Conservation (phyloP, 2,797 vertebrate genomes). For the Australoheros facetus region DNA sequence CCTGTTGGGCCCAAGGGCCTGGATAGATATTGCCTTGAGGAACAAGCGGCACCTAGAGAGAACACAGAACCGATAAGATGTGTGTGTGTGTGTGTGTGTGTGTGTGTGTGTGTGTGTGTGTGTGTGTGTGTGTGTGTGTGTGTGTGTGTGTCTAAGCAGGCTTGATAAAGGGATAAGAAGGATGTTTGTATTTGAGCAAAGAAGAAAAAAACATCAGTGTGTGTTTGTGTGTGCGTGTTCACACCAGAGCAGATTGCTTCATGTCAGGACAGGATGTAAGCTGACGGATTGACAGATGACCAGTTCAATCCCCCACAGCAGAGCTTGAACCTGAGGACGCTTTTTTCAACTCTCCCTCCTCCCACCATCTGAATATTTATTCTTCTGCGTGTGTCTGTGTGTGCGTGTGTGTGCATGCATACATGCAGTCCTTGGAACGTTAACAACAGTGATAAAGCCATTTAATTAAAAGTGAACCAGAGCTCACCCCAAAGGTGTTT, state of each 20-base stretch:
- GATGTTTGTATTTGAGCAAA: conserved; percentile 7
- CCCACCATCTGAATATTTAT: conserved; percentile 63
- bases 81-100: background rate
- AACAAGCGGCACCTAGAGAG: conserved; percentile 10
- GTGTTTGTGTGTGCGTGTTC: conserved; percentile 20
- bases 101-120: too few relatives aligned
- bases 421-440: conserved; percentile 29
- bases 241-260: conserved; percentile 58
- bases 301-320: conserved; percentile 49
- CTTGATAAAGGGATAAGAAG: conserved; percentile 33
- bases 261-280: conserved; percentile 49
- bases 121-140: background rate
- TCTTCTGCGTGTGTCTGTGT: background rate
- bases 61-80: conserved; percentile 5
- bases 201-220: conserved; percentile 18
- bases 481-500: conserved; percentile 52
- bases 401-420: background rate
- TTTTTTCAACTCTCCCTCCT: conserved; percentile 15
- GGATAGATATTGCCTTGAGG: conserved; percentile 54
- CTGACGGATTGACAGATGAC: conserved; percentile 72
- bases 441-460: conserved; percentile 59
- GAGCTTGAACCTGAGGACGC: conserved; percentile 51
- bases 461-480: conserved; percentile 70
- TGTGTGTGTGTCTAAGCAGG: conserved; percentile 22
- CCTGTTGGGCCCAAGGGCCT: conserved; percentile 36